Evolutionary conservation across 2,797 vertebrate genomes (phyloP).

Genomic region (Tauraco hartlaubi): DNA sequence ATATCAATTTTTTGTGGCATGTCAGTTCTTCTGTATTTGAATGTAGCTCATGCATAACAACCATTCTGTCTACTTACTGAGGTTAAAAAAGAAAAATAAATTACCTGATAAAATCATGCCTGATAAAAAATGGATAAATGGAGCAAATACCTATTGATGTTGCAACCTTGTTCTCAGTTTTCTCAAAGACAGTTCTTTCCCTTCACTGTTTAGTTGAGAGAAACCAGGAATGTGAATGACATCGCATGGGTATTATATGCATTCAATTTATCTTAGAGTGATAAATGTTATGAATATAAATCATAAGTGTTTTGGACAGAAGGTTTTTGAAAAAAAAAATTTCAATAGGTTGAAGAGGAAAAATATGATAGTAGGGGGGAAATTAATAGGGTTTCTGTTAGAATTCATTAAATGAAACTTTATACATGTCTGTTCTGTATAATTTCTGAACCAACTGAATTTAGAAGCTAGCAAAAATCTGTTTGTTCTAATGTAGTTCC

Average conservation of each 20-base stretch:
- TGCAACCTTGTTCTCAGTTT: neutral
- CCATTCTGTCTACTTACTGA: neutral
- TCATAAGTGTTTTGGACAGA: neutral
- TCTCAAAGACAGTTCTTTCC: neutral
- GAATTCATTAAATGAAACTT: neutral
- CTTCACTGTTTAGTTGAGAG: neutral
- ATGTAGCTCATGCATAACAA: neutral
- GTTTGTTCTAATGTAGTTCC: neutral
- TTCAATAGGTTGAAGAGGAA: neutral
- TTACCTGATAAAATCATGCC: neutral
- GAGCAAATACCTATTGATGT: neutral
- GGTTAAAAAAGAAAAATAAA: neutral
- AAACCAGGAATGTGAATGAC: neutral
- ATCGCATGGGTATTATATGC: neutral
- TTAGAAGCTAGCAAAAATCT: neutral
- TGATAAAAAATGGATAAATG: neutral
- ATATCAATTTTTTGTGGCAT: neutral
- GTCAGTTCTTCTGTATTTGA: neutral
- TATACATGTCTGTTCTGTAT: neutral
- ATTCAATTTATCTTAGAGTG: neutral
- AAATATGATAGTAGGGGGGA: neutral
- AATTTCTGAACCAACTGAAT: neutral
- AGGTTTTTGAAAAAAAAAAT: neutral
- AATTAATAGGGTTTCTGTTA: neutral
- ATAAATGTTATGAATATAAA: neutral